Percentiles rank a stretch among this genome's conserved stretches.
Conservation (phyloP, 2,113 vertebrate genomes). For the Mesoclemmys tuberculata region DNA sequence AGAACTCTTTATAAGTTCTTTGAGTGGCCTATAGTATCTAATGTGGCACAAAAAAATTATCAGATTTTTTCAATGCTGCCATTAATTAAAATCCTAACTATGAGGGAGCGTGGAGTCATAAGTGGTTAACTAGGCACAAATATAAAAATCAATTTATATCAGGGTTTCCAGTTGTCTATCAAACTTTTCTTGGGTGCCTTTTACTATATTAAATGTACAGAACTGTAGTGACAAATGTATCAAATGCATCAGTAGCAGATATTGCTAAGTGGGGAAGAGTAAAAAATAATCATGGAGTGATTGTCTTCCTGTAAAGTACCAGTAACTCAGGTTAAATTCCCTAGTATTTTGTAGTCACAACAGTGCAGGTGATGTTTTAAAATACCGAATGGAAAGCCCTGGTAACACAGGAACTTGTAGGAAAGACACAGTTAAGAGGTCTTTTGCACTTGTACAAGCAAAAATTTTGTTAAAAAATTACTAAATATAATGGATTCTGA, state of each 20-base stretch:
- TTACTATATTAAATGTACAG: not conserved
- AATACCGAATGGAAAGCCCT: not conserved
- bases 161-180: not conserved
- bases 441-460: conserved; percentile 2
- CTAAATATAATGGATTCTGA: not conserved
- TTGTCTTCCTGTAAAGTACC: conserved; percentile 2
- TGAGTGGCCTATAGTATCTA: not conserved
- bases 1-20: not conserved
- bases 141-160: not conserved
- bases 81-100: not conserved
- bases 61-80: not conserved
- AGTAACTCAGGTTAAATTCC: conserved; percentile 2
- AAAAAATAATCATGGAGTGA: not conserved
- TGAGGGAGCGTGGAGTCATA: not conserved
- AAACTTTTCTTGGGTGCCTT: not conserved
- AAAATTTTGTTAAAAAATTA: not conserved
- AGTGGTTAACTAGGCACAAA: not conserved
- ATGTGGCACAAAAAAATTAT: not conserved
- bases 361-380: conserved; percentile 3
- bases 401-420: not conserved
- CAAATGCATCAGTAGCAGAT: not conserved
- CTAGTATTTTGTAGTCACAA: not conserved
- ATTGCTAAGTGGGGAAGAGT: not conserved
- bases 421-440: not conserved
- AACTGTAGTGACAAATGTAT: not conserved